phyloP scores from a whole-genome alignment of 2,888 invertebrate species.

The Oligia latruncula region DNA sequence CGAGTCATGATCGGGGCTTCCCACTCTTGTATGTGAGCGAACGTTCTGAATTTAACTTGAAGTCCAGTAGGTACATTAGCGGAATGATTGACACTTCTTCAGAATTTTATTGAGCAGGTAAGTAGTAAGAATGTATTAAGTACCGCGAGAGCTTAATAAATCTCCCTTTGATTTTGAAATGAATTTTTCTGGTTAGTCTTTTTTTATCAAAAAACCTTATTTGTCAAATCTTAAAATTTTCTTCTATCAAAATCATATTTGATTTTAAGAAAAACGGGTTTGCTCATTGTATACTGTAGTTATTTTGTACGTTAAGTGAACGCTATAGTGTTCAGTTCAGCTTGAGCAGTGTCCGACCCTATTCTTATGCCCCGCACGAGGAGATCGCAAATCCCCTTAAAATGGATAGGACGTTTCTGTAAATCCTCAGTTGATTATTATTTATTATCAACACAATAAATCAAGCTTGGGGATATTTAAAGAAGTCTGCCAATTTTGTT shows the following conservation, averaged over 20 bases:
- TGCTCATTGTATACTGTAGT: background rate
- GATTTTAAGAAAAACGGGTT: slow-evolving; percentile 3
- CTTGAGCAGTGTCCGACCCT: slow-evolving; percentile 71
- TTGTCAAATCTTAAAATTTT: background rate
- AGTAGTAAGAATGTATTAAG: background rate
- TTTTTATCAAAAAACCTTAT: background rate
- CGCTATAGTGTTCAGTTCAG: slow-evolving; percentile 65
- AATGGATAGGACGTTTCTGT: slow-evolving; percentile 87
- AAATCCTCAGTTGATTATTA: slow-evolving; percentile 88
- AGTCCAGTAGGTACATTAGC: background rate
- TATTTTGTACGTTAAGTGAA: slow-evolving; percentile 44
- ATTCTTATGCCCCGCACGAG: slow-evolving; percentile 84
- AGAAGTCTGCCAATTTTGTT: slow-evolving; percentile 67
- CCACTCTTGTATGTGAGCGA: slow-evolving; percentile 57
- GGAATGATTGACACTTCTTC: background rate
- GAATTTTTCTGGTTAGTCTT: background rate
- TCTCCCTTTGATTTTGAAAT: slow-evolving; percentile 4
- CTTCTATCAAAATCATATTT: slow-evolving; percentile 12
- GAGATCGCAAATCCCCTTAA: slow-evolving; percentile 85
- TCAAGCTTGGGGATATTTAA: slow-evolving; percentile 76
- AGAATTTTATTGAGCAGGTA: background rate
- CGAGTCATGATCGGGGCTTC: slow-evolving; percentile 77
- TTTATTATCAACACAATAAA: slow-evolving; percentile 87
- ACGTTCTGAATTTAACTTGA: slow-evolving; percentile 65
- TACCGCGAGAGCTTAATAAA: background rate